phyloP scores from a whole-genome alignment of 2,797 vertebrate genomes.

The Neopelma chrysocephalum region DNA sequence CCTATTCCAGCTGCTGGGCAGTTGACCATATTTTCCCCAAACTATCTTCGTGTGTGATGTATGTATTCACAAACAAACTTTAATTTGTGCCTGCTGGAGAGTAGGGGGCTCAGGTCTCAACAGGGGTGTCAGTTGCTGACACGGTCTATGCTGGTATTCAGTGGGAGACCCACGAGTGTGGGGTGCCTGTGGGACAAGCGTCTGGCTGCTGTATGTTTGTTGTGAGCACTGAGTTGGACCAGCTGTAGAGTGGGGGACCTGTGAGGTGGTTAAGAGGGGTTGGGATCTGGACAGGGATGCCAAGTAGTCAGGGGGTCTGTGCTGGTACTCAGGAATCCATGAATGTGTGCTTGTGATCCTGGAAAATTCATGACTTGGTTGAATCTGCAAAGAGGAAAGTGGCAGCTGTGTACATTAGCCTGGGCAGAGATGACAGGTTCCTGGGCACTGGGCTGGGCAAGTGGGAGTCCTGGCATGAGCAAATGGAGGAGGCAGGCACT shows the following conservation, averaged over 20 bases:
- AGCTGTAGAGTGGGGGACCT: rapidly evolving
- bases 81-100: background rate
- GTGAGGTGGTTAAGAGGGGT: rapidly evolving
- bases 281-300: background rate
- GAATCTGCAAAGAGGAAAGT: background rate
- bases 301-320: background rate
- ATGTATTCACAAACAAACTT: background rate
- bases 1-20: no score
- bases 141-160: background rate
- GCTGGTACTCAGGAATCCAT: rapidly evolving
- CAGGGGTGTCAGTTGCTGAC: background rate
- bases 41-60: rapidly evolving
- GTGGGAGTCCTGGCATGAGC: background rate
- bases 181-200: rapidly evolving
- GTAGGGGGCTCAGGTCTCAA: rapidly evolving
- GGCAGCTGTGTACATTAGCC: background rate
- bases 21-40: background rate
- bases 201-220: background rate
- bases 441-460: background rate
- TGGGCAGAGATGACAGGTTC: background rate
- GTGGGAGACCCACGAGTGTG: rapidly evolving
- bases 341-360: background rate
- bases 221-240: background rate
- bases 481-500: background rate
- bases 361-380: background rate